Percentiles rank a stretch among this genome's conserved stretches.
phyloP scores from a whole-genome alignment of 2,113 vertebrate species.

The Gracilinanus agilis region DNA sequence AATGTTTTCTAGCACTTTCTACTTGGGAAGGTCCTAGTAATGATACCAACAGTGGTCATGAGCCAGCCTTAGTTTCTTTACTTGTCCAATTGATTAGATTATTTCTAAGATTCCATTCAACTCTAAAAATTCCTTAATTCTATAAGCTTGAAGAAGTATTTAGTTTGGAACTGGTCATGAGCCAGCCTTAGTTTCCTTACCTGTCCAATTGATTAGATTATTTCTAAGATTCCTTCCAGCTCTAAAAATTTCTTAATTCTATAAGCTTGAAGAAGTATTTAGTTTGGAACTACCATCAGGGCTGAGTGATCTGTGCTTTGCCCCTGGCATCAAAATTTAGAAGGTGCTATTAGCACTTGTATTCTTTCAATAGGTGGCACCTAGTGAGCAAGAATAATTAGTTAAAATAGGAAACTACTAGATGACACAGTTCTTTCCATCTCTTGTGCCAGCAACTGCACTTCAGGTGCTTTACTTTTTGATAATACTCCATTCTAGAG shows the following conservation, averaged over 20 bases:
- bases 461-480: not conserved
- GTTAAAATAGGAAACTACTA: constrained; percentile 26
- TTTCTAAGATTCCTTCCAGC: not conserved
- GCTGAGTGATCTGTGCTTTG: not conserved
- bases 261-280: not conserved
- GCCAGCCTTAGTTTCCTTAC: not conserved
- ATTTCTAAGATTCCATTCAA: not conserved
- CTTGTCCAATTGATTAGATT: not conserved
- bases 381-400: constrained; percentile 21
- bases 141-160: not conserved
- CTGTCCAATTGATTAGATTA: not conserved
- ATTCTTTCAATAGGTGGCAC: not conserved
- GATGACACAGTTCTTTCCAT: not conserved
- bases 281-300: not conserved
- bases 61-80: not conserved
- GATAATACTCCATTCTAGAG: not conserved
- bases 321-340: not conserved
- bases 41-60: not conserved
- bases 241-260: not conserved
- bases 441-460: not conserved
- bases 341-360: not conserved
- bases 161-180: too few relatives aligned
- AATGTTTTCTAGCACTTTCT: not conserved
- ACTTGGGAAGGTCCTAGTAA: constrained; percentile 40
- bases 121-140: not conserved